Evolutionary conservation across 2,797 vertebrate species (phyloP).

Genomic region (Gambelia wislizenii): DNA sequence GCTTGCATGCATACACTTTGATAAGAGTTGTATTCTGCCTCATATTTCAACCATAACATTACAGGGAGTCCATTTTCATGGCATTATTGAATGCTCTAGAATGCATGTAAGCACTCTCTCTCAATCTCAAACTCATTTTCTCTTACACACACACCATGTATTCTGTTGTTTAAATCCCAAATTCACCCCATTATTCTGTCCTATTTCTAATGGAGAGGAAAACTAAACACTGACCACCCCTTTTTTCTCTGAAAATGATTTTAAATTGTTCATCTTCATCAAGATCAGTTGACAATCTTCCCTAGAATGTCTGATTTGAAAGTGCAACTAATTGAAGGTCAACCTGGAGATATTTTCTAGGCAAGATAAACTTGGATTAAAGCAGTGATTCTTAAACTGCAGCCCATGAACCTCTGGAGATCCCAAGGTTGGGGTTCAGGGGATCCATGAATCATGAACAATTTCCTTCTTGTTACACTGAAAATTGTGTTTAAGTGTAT

Average conservation of each 20-base stretch:
- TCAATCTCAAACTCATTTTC: neutral
- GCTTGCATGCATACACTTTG: neutral
- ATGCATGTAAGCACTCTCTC: neutral
- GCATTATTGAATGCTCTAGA: neutral
- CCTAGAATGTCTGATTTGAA: too few relatives aligned
- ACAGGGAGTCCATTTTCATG: neutral
- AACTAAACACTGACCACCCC: neutral
- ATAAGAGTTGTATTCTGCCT: neutral
- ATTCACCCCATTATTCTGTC: neutral
- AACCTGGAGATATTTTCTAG: too few relatives aligned
- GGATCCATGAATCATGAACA: too few relatives aligned
- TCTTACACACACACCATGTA: neutral
- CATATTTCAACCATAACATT: neutral
- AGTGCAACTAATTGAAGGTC: too few relatives aligned
- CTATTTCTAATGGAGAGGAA: neutral
- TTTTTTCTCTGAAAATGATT: too few relatives aligned
- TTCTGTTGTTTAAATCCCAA: neutral
- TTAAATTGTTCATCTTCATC: neutral
- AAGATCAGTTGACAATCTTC: neutral
- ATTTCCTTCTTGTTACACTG: too few relatives aligned
- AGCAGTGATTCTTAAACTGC: too few relatives aligned
- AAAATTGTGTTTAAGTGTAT: too few relatives aligned
- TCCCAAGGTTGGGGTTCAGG: too few relatives aligned
- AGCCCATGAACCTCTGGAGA: too few relatives aligned
- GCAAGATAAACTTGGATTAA: too few relatives aligned